These are phyloP conservation scores for Kuschelorhynchus macadamiae DNA, from an alignment of 2,888 invertebrate genomes.

Conservation along the genomic window DNA sequence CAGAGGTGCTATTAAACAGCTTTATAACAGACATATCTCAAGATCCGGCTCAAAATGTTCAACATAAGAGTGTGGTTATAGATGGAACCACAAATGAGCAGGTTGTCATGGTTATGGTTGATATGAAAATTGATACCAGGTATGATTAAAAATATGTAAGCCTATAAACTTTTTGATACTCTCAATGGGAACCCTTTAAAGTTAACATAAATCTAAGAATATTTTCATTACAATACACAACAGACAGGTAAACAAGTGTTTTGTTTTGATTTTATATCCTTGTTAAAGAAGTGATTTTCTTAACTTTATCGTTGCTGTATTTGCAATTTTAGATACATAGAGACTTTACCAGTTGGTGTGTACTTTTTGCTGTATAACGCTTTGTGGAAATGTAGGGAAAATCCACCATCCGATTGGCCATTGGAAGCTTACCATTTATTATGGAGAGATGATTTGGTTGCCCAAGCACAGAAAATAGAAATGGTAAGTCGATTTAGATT, in stretches of 20 bases:
- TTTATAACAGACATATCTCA: slow-evolving; percentile 52
- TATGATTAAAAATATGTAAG: background rate
- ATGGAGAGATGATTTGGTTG: slow-evolving; percentile 80
- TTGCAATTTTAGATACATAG: slow-evolving; percentile 76
- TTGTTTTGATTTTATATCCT: too few relatives aligned
- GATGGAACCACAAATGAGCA: slow-evolving; percentile 63
- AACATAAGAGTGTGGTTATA: slow-evolving; percentile 46
- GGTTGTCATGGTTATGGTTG: slow-evolving; percentile 72
- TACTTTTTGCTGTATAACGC: slow-evolving; percentile 78
- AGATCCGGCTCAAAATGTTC: slow-evolving; percentile 9
- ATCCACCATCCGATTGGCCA: slow-evolving; percentile 82
- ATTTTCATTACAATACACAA: too few relatives aligned
- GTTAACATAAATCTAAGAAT: too few relatives aligned
- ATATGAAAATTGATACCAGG: slow-evolving; percentile 63
- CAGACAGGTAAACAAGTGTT: too few relatives aligned
- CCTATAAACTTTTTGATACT: slow-evolving; percentile 1
- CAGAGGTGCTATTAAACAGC: slow-evolving; percentile 54
- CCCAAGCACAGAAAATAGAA: slow-evolving; percentile 68
- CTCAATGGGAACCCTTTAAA: too few relatives aligned
- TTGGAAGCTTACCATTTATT: slow-evolving; percentile 79
- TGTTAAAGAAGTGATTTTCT: too few relatives aligned
- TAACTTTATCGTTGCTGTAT: too few relatives aligned
- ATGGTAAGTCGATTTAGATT: slow-evolving; percentile 61
- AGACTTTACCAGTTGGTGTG: slow-evolving; percentile 80
- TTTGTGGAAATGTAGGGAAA: slow-evolving; percentile 78